These are phyloP conservation scores for Sarcophaga carnaria DNA, from an alignment of 2,888 invertebrate species.

Conservation along the genomic window DNA sequence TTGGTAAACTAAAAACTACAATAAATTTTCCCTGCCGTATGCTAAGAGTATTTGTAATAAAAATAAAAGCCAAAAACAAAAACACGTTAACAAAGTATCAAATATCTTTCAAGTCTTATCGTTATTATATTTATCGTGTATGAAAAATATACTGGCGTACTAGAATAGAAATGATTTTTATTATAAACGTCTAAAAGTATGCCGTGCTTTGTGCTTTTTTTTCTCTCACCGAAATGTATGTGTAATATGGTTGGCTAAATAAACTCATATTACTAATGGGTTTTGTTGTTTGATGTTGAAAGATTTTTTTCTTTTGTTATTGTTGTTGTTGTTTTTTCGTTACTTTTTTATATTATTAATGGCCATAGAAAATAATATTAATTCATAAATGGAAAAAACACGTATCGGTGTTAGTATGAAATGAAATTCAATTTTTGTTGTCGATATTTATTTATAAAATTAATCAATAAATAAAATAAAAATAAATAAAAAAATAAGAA, in stretches of 20 bases:
- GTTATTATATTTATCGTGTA: neutral
- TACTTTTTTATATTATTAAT: slow-evolving; percentile 21
- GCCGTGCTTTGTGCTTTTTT: neutral
- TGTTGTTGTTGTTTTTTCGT: too few species aligned
- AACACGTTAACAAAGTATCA: neutral
- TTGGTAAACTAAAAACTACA: neutral
- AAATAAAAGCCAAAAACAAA: neutral
- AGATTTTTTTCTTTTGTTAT: slow-evolving; percentile 7
- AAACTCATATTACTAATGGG: neutral
- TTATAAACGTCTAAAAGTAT: neutral
- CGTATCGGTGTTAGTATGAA: slow-evolving; percentile 20
- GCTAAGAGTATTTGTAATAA: neutral
- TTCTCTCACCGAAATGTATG: neutral
- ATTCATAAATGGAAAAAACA: slow-evolving; percentile 63
- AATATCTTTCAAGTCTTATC: neutral
- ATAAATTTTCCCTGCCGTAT: neutral
- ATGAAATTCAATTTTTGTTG: neutral
- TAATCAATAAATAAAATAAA: neutral
- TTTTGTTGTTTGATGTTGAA: slow-evolving; percentile 11
- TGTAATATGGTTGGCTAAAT: neutral
- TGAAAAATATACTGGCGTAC: neutral
- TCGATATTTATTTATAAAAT: neutral
- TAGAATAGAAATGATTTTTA: neutral
- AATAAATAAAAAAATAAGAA: too few species aligned
- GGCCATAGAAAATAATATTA: slow-evolving; percentile 42